Evolutionary conservation across 2,888 invertebrate species (phyloP), one percentile per base, ranked within the genome.

Genomic region (Diabrotica balteata): DNA sequence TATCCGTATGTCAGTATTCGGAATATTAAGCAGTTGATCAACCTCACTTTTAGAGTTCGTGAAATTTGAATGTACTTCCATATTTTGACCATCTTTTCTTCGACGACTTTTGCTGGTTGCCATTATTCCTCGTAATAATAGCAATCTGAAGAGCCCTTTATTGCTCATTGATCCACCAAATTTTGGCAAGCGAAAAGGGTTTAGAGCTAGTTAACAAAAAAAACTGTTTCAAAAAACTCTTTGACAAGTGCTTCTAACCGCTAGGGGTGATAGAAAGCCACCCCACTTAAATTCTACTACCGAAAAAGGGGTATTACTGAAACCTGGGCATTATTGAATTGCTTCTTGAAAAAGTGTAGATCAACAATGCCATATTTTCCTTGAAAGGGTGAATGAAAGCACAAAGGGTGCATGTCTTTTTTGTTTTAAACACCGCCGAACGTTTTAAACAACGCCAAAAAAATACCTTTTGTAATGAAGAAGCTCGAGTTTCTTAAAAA

Each of bases 391-490:
- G 70, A 73, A 70, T 61, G 59, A 53, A 55, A 63, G 49, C 61
- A 76, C 73, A 76, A 76, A 60, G 63, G 46, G 52, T 51, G 59
- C 51, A 51, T 50, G 59, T 60, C 64, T 45, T 68, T 72, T 77
- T 75, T 77, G 76, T 74, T 72, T 71, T 75, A 77, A 75, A 75
- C 72, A 74, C 75, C 76, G 75, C 70, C 68, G 63, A 70, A 72
- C 75, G 75, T 76, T 77, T 71, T 72, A n/a, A n/a, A 71, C 72
- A 73, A 77, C n/a, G n/a, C n/a, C 76, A 77, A 70, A 68, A 70
- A 53, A 67, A 69, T 66, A 72, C 58, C 50, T 63, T 65, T 47
- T 32, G 17, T 45, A 63, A 11, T 32, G 50, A 64, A 59, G 63
- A 66, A 67, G 65, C 63, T 72, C 71, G 55, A 50, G 60, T 72